Percentiles rank a stretch among this genome's conserved stretches.
Evolutionary conservation across 2,113 vertebrate genomes (phyloP).

Genomic region (Rhinopomastus cyanomelas): DNA sequence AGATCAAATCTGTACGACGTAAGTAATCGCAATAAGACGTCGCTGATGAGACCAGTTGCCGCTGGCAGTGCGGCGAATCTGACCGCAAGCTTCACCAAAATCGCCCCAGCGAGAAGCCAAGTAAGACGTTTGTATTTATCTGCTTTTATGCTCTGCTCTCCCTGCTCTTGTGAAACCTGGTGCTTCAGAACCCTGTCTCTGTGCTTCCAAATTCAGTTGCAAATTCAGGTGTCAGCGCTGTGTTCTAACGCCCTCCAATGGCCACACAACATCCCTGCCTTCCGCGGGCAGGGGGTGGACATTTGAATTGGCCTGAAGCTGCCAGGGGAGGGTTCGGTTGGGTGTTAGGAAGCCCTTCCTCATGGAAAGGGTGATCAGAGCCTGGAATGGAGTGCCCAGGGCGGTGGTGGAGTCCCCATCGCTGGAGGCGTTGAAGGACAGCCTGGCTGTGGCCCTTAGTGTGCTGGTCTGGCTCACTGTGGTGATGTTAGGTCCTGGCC

Average conservation of each 20-base stretch:
- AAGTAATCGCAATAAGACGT: constrained; percentile 88
- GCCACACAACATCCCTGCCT: neutral
- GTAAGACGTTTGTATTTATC: constrained; percentile 2
- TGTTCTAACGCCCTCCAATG: constrained; percentile 35
- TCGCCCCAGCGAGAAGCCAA: constrained; percentile 87
- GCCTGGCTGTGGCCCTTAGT: no score
- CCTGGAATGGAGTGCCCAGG: no score
- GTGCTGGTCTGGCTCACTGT: no score
- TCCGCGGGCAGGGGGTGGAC: neutral
- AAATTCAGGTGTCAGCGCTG: neutral
- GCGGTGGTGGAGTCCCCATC: no score
- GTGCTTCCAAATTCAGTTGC: neutral
- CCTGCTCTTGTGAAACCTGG: neutral
- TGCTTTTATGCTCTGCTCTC: neutral
- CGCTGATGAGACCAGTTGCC: constrained; percentile 86
- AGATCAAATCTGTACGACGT: constrained; percentile 83
- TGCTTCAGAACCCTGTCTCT: neutral
- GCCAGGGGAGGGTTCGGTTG: no score
- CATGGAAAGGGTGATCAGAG: no score
- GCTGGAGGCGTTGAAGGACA: no score
- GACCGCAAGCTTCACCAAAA: constrained; percentile 89
- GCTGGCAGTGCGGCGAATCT: constrained; percentile 78
- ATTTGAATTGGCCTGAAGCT: no score
- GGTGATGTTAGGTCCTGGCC: no score
- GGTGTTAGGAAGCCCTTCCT: no score